Evolutionary conservation across 2,113 vertebrate genomes (phyloP), one percentile per base, ranked within the genome.

Genomic region (Jacana jacana): DNA sequence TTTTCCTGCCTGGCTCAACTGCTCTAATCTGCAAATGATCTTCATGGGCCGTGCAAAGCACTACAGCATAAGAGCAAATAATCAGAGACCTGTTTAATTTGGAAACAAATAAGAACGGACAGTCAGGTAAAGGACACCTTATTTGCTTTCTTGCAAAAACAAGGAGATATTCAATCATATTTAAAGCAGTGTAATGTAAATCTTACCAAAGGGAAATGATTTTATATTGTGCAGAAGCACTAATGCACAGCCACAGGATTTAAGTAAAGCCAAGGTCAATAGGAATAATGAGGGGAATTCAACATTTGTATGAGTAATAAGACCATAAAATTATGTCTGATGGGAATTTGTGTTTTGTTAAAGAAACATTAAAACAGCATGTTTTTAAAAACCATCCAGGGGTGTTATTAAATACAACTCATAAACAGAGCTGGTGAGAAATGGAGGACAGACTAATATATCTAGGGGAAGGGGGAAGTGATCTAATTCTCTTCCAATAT

Each of bases 231-330:
- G 89, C 84, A 97, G 94, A 88, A 96, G 84, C 94, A 89, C 63
- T 91, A 97, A 91, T 77, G 89, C 93, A 86, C 81, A 92, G 83
- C 95, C 91, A 91, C 81, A 80, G 94, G 93, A 96, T 93, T 96
- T 88, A 92, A 91, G 81, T 91, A 80, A 93, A 91, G 94, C 96
- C 96, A 97, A 97, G 91, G 96, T 97, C 96, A 97, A 96, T 80
- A 96, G 71, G 76, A 97, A 88, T 95, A 91, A 95, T 76, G 81
- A 97, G 89, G 81, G 68, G 84, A 97, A 96, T 96, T 96, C 93
- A 93, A 95, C 58, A 54, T 96, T 96, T 91, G 37, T 95, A 39
- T 95, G 94, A 95, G 85, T 89, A 96, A 72, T 96, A 88, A 88
- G 91, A 85, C 78, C 71, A 91, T 88, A 88, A 96, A 91, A 96